Evolutionary conservation across 2,797 vertebrate genomes (phyloP).

Genomic region (Psittacula derbiana): DNA sequence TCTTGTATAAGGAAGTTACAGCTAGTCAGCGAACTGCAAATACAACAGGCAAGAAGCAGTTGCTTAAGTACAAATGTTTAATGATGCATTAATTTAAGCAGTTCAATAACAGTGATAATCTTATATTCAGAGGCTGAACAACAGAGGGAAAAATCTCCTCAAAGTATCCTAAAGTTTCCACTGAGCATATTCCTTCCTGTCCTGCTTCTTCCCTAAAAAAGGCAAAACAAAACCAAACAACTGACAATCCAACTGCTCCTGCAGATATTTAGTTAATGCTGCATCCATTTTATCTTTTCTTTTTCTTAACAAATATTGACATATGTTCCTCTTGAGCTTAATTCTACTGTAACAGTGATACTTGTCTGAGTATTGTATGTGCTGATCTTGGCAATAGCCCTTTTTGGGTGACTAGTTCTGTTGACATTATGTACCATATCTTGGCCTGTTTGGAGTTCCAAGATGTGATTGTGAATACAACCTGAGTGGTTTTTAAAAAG

Average conservation of each 20-base stretch:
- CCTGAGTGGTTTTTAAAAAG: background rate
- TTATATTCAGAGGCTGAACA: background rate
- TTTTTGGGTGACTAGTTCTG: background rate
- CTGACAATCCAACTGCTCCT: background rate
- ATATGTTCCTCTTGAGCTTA: background rate
- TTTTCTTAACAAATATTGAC: background rate
- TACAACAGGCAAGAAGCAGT: background rate
- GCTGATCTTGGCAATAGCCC: background rate
- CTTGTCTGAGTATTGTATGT: background rate
- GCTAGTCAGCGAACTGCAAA: constrained; percentile 50
- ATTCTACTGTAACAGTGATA: background rate
- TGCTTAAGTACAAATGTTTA: background rate
- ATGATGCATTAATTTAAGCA: background rate
- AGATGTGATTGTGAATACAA: background rate
- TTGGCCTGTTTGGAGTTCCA: background rate
- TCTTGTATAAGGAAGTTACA: background rate
- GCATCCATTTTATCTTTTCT: background rate
- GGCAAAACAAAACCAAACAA: rapidly evolving
- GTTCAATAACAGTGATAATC: background rate
- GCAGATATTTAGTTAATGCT: background rate
- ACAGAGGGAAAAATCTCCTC: background rate
- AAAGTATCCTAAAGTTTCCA: background rate
- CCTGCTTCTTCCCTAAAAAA: background rate
- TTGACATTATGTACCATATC: background rate
- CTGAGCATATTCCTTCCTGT: background rate